Evolutionary conservation across 2,888 invertebrate genomes (phyloP).

Genomic region (Cosmia trapezina): DNA sequence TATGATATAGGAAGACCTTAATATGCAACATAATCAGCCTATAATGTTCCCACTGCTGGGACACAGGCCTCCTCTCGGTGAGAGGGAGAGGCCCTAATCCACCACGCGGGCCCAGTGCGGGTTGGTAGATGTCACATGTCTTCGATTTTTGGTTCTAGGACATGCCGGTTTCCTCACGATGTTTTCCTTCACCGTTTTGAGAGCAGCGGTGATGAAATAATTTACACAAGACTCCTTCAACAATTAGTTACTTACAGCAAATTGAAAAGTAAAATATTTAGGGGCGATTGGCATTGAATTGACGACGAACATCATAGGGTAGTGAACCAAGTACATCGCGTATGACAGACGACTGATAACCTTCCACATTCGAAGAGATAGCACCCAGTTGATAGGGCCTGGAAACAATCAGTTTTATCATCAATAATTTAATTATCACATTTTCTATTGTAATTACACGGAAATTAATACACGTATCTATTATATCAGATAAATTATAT

Average conservation of each 20-base stretch:
- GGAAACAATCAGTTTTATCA: constrained; percentile 27
- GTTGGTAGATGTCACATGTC: no score
- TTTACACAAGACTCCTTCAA: background rate
- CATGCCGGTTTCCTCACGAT: no score
- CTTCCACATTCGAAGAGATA: constrained; percentile 85
- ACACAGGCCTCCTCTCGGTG: no score
- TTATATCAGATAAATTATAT: background rate
- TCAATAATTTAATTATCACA: background rate
- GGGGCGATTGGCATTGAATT: constrained; percentile 65
- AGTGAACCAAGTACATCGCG: constrained; percentile 88
- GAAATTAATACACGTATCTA: background rate
- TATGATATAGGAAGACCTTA: background rate
- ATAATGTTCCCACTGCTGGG: no score
- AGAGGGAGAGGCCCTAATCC: no score
- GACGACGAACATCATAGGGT: constrained; percentile 70
- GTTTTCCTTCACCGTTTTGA: no score
- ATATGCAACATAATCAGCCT: no score
- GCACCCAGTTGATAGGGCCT: constrained; percentile 86
- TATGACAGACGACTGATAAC: constrained; percentile 88
- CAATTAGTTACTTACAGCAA: constrained; percentile 3
- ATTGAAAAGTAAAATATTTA: constrained; percentile 32
- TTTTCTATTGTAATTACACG: background rate
- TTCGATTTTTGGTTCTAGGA: no score
- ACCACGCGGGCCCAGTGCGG: no score
- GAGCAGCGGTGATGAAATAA: no score